phyloP scores from a whole-genome alignment of 1,140 invertebrate genomes.

The Drosophila sturtevanti region DNA sequence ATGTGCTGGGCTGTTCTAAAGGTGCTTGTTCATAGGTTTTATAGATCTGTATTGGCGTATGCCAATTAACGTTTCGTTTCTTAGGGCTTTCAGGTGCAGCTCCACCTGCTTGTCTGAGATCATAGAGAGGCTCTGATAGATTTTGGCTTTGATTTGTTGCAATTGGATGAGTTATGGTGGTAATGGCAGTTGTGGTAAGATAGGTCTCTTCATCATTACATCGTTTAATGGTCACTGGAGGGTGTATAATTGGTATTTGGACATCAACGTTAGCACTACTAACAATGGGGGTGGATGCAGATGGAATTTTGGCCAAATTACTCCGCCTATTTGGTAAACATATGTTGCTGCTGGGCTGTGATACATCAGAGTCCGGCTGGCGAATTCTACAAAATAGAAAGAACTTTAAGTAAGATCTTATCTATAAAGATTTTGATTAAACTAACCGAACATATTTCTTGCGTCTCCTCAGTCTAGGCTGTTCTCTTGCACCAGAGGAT shows the following conservation, averaged over 20 bases:
- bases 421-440: background rate
- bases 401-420: background rate
- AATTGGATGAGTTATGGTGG: conserved; percentile 22
- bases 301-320: conserved; percentile 16
- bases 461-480: conserved; percentile 67
- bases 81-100: conserved; percentile 58
- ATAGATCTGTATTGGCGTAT: conserved; percentile 75
- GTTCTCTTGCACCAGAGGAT: conserved; percentile 53
- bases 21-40: conserved; percentile 51
- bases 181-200: conserved; percentile 55
- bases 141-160: background rate
- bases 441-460: conserved; percentile 80
- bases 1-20: conserved; percentile 52
- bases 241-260: background rate
- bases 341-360: conserved; percentile 47
- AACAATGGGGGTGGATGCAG: conserved; percentile 11
- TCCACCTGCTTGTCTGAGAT: conserved; percentile 47
- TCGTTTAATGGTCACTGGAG: conserved; percentile 20
- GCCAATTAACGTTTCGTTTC: conserved; percentile 82
- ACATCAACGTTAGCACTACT: conserved; percentile 14
- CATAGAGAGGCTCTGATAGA: conserved; percentile 37
- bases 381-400: conserved; percentile 36
- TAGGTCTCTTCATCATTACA: conserved; percentile 51
- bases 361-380: conserved; percentile 48
- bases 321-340: conserved; percentile 38